Evolutionary conservation across 2,113 vertebrate species (phyloP), one percentile per base, ranked within the genome.

Genomic region (Cyrtonyx montezumae): DNA sequence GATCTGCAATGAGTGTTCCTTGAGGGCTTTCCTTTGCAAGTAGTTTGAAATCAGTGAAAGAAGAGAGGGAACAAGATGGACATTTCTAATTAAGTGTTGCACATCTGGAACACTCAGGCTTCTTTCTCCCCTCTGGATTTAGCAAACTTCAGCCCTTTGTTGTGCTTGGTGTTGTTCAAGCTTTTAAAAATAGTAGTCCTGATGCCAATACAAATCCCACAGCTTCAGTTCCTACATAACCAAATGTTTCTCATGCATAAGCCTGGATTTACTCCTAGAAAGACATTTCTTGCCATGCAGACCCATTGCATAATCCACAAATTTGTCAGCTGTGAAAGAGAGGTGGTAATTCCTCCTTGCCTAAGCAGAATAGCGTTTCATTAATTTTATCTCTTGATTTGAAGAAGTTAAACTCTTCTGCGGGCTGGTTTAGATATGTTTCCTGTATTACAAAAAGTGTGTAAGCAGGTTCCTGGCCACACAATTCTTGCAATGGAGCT

Each of bases 41-140:
- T 73, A 91, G 59, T 96, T 95, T 94, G 59, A 96, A 70, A 88
- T 83, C 71, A 75, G 51, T 90, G 88, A 89, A 93, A 93, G 71
- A 56, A 88, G 42, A 90, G n/a, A 83, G 25, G 14, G 51, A 95
- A 71, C 1, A 2, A 95, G 92, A 93, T 90, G 88, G 92, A 95
- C 95, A 90, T 91, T 94, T 96, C 95, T 96, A 95, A 95, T 96
- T 94, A 94, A 95, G 66, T 91, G 65, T 26, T 83, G 88, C 87
- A 90, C 90, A 90, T 93, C 92, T 94, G 93, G 92, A 95, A 91
- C 73, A 88, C 90, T 91, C 90, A 96, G 88, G 51, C 40, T 94
- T 86, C 71, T 71, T 93, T 93, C 63, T 91, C 56, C 87, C 77
- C 73, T 80, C 65, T 68, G 92, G 68, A 91, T 94, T 95, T 90